Conservation (phyloP, 2,113 vertebrate genomes). For the Cottus gobio region DNA sequence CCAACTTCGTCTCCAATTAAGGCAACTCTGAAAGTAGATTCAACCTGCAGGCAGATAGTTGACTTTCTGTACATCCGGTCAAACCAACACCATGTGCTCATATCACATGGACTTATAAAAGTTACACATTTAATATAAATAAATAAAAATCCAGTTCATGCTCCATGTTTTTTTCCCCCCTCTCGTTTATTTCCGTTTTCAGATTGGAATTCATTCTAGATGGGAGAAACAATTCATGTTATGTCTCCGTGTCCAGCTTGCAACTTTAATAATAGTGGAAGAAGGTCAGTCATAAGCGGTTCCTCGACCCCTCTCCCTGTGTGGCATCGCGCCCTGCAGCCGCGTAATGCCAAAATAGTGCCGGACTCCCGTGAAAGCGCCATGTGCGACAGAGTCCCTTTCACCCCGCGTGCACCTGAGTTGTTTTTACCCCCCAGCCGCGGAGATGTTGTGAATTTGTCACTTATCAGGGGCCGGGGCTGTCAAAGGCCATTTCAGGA, state of each 20-base stretch:
- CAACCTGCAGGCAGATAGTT: not conserved
- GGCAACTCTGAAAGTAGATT: not conserved
- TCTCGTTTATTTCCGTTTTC: slow-evolving; percentile 19
- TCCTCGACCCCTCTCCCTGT: slow-evolving; percentile 75
- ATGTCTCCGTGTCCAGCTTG: slow-evolving; percentile 49
- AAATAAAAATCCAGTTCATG: not conserved
- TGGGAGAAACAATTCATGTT: slow-evolving; percentile 53
- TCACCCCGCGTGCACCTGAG: slow-evolving; percentile 68
- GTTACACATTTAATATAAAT: not conserved
- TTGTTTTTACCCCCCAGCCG: slow-evolving; percentile 75
- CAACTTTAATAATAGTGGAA: slow-evolving; percentile 73
- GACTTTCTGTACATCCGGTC: not conserved
- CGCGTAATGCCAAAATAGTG: slow-evolving; percentile 73
- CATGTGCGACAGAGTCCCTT: slow-evolving; percentile 66
- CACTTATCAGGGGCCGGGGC: slow-evolving; percentile 54
- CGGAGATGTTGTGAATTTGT: slow-evolving; percentile 70
- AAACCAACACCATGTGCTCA: not conserved
- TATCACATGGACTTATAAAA: not conserved
- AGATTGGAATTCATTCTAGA: slow-evolving; percentile 34
- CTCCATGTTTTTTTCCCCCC: not conserved
- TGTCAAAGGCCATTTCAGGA: slow-evolving; percentile 61
- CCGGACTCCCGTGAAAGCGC: slow-evolving; percentile 63
- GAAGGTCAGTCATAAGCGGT: slow-evolving; percentile 65
- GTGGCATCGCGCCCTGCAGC: slow-evolving; percentile 74
- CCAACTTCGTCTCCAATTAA: not conserved